Evolutionary conservation across 2,888 invertebrate species (phyloP).

Genomic region (Syrphus vitripennis): DNA sequence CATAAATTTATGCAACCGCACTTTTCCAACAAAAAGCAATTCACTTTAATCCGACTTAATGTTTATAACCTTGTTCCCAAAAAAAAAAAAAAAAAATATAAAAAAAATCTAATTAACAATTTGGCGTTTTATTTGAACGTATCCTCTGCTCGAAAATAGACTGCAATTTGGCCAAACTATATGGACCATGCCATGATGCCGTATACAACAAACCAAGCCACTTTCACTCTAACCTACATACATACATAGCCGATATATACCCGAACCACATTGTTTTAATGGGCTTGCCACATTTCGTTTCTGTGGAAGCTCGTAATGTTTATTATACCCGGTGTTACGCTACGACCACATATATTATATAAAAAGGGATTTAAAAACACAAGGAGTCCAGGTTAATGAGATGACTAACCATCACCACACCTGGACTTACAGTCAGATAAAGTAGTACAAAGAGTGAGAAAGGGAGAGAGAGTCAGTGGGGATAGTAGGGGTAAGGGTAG

Average conservation of each 20-base stretch:
- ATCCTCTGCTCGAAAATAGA: not conserved
- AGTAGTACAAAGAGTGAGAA: too few species aligned
- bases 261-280: constrained; percentile 31
- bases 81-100: not conserved
- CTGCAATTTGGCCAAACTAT: not conserved
- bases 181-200: not conserved
- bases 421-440: too few species aligned
- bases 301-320: constrained; percentile 56
- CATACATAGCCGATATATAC: not conserved
- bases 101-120: constrained; percentile 20
- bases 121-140: constrained; percentile 15
- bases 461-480: not conserved
- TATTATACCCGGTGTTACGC: constrained; percentile 26
- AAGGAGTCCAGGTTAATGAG: constrained; percentile 38
- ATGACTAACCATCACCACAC: constrained; percentile 27
- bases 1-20: constrained; percentile 27
- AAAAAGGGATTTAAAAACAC: constrained; percentile 15
- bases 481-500: not conserved
- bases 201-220: not conserved
- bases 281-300: constrained; percentile 55
- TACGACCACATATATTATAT: not conserved
- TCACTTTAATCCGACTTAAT: constrained; percentile 8
- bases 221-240: not conserved
- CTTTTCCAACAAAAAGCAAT: not conserved
- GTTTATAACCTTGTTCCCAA: constrained; percentile 3